A percentile compares a stretch with the other conserved stretches of the same genome.
Evolutionary conservation across 1,140 invertebrate species (phyloP).

Genomic region (Acyrthosiphon pisum): DNA sequence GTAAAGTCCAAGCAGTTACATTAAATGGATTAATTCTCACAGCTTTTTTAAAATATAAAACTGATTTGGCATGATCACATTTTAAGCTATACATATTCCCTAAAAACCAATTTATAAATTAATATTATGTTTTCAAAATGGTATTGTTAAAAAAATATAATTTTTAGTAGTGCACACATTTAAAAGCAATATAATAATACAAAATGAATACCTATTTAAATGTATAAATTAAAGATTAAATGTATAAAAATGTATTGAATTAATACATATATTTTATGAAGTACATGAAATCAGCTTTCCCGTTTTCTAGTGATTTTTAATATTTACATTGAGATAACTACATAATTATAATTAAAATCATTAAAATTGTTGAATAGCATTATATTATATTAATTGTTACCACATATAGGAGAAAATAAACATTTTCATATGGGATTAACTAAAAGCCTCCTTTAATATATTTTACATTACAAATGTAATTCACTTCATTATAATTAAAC

Average conservation of each 20-base stretch:
- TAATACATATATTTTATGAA: too few species aligned
- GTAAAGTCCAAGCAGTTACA: conserved; percentile 94
- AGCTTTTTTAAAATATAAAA: conserved; percentile 95
- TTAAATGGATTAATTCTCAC: conserved; percentile 94
- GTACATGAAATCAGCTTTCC: too few species aligned
- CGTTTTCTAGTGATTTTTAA: too few species aligned
- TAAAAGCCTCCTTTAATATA: neutral
- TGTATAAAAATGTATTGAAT: too few species aligned
- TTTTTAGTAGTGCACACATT: neutral
- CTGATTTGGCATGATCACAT: conserved; percentile 94
- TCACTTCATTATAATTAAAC: too few species aligned
- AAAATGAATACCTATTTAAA: neutral
- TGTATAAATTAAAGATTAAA: too few species aligned
- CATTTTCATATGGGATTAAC: neutral
- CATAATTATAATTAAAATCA: too few species aligned
- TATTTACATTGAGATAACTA: too few species aligned
- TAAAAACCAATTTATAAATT: conserved; percentile 62
- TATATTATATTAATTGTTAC: neutral
- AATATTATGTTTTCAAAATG: neutral
- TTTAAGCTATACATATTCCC: conserved; percentile 98
- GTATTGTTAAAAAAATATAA: neutral
- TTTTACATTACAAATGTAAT: too few species aligned
- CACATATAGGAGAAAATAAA: neutral
- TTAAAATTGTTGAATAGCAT: too few species aligned
- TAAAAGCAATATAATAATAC: neutral